phyloP scores from a whole-genome alignment of 2,113 vertebrate species.

The Apistogramma diplotaenia region DNA sequence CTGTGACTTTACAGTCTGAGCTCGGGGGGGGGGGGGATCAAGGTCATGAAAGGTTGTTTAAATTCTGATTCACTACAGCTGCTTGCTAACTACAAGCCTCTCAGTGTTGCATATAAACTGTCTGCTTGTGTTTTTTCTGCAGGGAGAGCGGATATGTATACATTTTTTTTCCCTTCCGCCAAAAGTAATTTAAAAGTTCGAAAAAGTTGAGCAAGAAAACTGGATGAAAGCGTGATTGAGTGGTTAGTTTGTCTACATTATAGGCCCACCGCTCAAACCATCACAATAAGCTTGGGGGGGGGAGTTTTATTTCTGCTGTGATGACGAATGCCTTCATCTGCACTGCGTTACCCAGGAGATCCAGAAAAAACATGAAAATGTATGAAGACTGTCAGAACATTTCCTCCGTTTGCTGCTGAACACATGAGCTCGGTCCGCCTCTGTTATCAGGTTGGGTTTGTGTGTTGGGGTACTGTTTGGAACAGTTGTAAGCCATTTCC shows the following conservation, averaged over 20 bases:
- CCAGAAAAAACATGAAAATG: slow-evolving; percentile 18
- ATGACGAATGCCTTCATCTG: slow-evolving; percentile 53
- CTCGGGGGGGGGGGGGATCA: background rate
- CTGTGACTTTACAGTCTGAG: background rate
- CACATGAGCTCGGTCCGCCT: background rate
- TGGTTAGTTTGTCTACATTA: slow-evolving; percentile 11
- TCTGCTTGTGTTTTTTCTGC: background rate
- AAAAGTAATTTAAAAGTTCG: slow-evolving; percentile 2
- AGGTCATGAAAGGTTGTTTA: slow-evolving; percentile 14
- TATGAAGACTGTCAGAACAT: slow-evolving; percentile 23
- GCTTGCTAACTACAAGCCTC: background rate
- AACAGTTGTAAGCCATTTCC: background rate
- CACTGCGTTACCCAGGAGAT: slow-evolving; percentile 6
- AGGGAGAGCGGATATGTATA: background rate
- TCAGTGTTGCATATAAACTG: background rate
- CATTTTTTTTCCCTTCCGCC: background rate
- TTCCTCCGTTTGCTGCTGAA: slow-evolving; percentile 27
- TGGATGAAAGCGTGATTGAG: slow-evolving; percentile 16
- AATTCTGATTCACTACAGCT: background rate
- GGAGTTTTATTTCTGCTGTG: slow-evolving; percentile 47
- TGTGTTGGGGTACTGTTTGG: background rate
- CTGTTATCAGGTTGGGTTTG: background rate
- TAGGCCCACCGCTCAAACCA: slow-evolving; percentile 16
- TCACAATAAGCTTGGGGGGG: slow-evolving; percentile 35
- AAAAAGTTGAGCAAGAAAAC: slow-evolving; percentile 14